Evolutionary conservation across 2,113 vertebrate species (phyloP).

Genomic region (Hyla sarda): DNA sequence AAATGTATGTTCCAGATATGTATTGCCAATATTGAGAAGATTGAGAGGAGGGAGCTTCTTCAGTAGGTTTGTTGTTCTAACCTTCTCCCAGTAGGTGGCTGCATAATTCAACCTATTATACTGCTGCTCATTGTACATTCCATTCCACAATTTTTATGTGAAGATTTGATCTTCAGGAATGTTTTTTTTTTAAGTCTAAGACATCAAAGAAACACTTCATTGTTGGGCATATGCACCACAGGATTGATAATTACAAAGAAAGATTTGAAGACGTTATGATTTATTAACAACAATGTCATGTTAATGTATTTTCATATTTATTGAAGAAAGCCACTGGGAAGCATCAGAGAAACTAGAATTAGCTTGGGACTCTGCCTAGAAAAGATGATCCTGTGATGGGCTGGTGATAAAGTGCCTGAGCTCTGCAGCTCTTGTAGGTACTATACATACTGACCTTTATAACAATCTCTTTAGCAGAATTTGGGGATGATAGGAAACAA

Average conservation of each 20-base stretch:
- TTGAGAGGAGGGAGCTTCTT: neutral
- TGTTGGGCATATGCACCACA: neutral
- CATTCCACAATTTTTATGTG: neutral
- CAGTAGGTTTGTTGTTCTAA: slow-evolving; percentile 21
- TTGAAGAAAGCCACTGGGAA: neutral
- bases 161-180: slow-evolving; percentile 7
- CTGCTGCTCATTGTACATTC: neutral
- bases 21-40: neutral
- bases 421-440: neutral
- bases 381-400: neutral
- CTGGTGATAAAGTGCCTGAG: neutral
- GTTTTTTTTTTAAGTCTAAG: neutral
- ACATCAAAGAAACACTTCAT: neutral
- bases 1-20: neutral
- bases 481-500: neutral
- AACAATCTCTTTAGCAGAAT: neutral
- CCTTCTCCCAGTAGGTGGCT: slow-evolving; percentile 50
- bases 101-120: slow-evolving; percentile 31
- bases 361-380: neutral
- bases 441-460: neutral
- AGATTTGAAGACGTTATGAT: neutral
- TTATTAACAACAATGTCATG: neutral
- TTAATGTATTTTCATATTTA: neutral
- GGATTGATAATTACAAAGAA: neutral
- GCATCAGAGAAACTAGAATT: neutral